These are phyloP conservation scores for Gambelia wislizenii DNA, from an alignment of 2,797 vertebrate species.

Conservation along the genomic window DNA sequence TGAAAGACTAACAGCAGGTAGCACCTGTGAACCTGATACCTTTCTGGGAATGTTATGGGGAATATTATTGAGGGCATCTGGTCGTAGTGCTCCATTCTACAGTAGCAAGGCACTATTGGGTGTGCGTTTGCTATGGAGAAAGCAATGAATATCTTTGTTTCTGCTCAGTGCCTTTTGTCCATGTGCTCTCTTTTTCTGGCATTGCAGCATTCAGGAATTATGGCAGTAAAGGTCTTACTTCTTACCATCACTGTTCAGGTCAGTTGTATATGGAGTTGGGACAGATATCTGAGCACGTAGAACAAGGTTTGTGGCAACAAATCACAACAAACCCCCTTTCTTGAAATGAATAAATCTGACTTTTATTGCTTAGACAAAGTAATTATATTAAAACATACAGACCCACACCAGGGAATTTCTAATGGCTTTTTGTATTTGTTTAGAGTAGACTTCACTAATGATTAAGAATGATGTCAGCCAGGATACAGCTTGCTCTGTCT, in stretches of 20 bases:
- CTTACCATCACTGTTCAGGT: background rate
- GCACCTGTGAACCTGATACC: background rate
- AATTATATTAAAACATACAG: background rate
- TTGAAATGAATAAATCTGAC: background rate
- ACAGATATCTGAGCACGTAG: rapidly evolving
- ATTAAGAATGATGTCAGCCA: conserved; percentile 62
- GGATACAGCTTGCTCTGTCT: conserved; percentile 61
- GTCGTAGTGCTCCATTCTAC: background rate
- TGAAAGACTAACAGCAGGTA: conserved; percentile 20
- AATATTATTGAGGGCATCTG: background rate
- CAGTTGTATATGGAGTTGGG: background rate
- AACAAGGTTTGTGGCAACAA: background rate
- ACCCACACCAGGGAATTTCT: background rate
- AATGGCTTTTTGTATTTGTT: conserved; percentile 40
- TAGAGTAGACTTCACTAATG: conserved; percentile 59
- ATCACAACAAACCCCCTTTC: background rate
- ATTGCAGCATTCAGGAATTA: background rate
- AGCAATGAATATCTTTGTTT: background rate
- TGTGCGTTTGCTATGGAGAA: background rate
- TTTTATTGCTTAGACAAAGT: background rate
- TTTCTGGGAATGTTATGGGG: background rate
- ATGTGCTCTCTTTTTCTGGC: background rate
- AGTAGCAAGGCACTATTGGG: too few species aligned
- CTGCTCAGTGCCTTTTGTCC: background rate
- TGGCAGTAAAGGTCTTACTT: background rate